Percentiles rank a stretch among this genome's conserved stretches.
Evolutionary conservation across 2,113 vertebrate species (phyloP).

Genomic region (Pyxicephalus adspersus): DNA sequence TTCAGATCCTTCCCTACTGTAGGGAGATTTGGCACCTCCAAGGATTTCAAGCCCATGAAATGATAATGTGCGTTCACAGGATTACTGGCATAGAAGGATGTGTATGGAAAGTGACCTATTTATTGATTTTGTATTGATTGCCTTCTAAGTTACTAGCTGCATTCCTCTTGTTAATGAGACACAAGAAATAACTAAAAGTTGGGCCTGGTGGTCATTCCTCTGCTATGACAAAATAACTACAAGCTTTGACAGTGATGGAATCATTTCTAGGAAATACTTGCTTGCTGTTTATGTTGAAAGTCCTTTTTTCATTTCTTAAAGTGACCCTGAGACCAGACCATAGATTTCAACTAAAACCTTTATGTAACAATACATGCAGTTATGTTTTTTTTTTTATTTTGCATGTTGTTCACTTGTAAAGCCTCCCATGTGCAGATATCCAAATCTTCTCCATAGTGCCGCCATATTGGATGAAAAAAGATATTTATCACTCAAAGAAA

Average conservation of each 20-base stretch:
- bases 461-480: too few species aligned
- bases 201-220: background rate
- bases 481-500: too few species aligned
- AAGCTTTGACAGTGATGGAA: background rate
- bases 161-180: slow-evolving; percentile 27
- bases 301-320: background rate
- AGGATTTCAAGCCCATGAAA: slow-evolving; percentile 35
- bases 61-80: slow-evolving; percentile 31
- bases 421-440: too few species aligned
- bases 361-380: too few species aligned
- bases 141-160: slow-evolving; percentile 8
- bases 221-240: background rate
- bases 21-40: background rate
- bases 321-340: background rate
- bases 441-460: too few species aligned
- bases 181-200: background rate
- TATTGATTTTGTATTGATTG: slow-evolving; percentile 45
- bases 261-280: too few species aligned
- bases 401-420: too few species aligned
- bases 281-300: background rate
- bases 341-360: too few species aligned
- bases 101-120: slow-evolving; percentile 27
- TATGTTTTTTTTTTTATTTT: too few species aligned
- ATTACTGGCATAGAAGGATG: slow-evolving; percentile 20
- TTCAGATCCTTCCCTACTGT: background rate